Evolutionary conservation across 2,888 invertebrate genomes (phyloP), one percentile per base, ranked within the genome.

Genomic region (Petrolisthes manimaculis): DNA sequence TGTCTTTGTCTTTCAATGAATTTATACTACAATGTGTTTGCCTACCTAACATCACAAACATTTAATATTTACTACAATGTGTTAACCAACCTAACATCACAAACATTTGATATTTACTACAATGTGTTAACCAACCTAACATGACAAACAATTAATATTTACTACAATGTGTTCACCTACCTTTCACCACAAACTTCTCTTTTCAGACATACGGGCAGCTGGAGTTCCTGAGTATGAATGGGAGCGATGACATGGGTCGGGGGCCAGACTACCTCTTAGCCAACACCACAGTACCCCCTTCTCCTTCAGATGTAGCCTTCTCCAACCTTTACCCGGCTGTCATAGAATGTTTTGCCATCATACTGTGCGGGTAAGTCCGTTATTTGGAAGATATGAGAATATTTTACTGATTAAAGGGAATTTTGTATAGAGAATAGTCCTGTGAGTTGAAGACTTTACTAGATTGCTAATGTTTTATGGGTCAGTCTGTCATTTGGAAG

Each of bases 311-410:
- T 75, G 85, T 91, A 69, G 91, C 89, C 51, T 92, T 96, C 92
- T 96, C 97, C 92, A 96, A 97, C 92, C 95, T 98, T 61, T 97
- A 97, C 93, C 97, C 98, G 89, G 98, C 98, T 12, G 93, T 98
- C 90, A 95, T 97, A 91, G 96, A 98, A 94, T 98, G 98, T 93
- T 98, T 98, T 93, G 96, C 96, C 77, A 96, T 97, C 84, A 97
- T 97, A 92, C 93, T 97, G 92, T 96, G 97, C 93, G 97, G 97
- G 97, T 97, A 94, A 95, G 95, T 94, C 53, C 18, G 14, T 12
- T 74, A 18, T n/a, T 24, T 53, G 37, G 37, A 14, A 14, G 1
- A 37, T 2, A 37, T 37, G 2, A 37, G 37, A 55, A 37, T 37
- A 37, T 37, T 37, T 37, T 37, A 37, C 37, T 37, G 37, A 37